Evolutionary conservation across 2,113 vertebrate species (phyloP).

Genomic region (Labeo rohita): DNA sequence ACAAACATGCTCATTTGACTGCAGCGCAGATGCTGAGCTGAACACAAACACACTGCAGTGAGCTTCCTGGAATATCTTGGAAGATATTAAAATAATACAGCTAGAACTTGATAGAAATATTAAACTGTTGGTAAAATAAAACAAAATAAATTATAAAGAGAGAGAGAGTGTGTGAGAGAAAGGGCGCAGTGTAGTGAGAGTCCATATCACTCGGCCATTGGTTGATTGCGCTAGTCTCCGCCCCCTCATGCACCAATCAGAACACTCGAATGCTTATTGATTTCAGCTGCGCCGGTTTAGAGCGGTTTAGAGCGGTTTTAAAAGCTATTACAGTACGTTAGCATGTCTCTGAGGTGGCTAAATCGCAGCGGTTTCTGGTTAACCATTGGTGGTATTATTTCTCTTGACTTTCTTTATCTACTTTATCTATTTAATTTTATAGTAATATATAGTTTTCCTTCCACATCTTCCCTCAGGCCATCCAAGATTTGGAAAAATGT

Average conservation of each 20-base stretch:
- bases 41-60: too few species aligned
- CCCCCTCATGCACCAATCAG: not conserved
- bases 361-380: not conserved
- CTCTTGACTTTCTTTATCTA: not conserved
- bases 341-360: not conserved
- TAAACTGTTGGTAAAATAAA: not conserved
- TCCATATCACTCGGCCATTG: not conserved
- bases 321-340: not conserved
- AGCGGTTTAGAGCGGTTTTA: not conserved
- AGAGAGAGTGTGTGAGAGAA: not conserved
- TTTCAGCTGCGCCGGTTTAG: not conserved
- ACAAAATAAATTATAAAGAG: too few species aligned
- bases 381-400: not conserved
- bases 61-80: not conserved
- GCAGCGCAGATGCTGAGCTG: too few species aligned
- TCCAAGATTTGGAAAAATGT: too few species aligned
- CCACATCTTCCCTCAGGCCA: not conserved
- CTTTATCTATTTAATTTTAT: too few species aligned
- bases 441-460: not conserved
- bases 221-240: not conserved
- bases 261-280: not conserved
- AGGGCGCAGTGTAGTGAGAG: not conserved
- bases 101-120: not conserved
- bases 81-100: not conserved
- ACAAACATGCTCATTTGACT: conserved; percentile 52